These are phyloP conservation scores for Mactra quadrangularis DNA, from an alignment of 1,140 invertebrate species.

Conservation along the genomic window DNA sequence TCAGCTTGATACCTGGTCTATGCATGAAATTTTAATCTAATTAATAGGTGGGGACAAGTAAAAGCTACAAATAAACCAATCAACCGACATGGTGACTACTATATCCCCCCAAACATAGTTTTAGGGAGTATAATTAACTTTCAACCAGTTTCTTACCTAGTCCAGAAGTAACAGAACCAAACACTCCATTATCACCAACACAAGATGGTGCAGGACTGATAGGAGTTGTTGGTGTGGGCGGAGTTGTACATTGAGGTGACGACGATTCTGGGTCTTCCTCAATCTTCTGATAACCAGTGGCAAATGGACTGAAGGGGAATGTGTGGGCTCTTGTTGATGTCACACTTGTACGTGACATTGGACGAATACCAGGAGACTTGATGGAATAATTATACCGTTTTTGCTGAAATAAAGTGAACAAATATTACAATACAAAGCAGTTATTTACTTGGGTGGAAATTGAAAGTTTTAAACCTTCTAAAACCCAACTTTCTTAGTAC, in stretches of 20 bases:
- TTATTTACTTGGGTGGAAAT: no score
- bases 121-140: no score
- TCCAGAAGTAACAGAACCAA: slow-evolving; percentile 80
- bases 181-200: slow-evolving; percentile 84
- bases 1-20: no score
- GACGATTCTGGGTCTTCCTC: slow-evolving; percentile 71
- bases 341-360: slow-evolving; percentile 84
- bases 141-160: no score
- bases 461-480: no score
- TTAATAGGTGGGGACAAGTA: no score
- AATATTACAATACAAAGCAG: no score
- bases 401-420: slow-evolving; percentile 88
- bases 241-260: slow-evolving; percentile 68
- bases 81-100: no score
- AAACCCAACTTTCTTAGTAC: no score
- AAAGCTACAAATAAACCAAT: no score
- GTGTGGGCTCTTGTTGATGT: slow-evolving; percentile 77
- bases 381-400: slow-evolving; percentile 90
- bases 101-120: no score
- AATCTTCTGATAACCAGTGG: slow-evolving; percentile 62
- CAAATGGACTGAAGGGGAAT: slow-evolving; percentile 79
- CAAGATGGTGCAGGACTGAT: slow-evolving; percentile 71
- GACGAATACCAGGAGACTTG: slow-evolving; percentile 96
- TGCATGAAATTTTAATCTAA: no score
- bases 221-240: slow-evolving; percentile 79